Evolutionary conservation across 2,888 invertebrate genomes (phyloP), one percentile per base, ranked within the genome.

Genomic region (Hipparchia semele): DNA sequence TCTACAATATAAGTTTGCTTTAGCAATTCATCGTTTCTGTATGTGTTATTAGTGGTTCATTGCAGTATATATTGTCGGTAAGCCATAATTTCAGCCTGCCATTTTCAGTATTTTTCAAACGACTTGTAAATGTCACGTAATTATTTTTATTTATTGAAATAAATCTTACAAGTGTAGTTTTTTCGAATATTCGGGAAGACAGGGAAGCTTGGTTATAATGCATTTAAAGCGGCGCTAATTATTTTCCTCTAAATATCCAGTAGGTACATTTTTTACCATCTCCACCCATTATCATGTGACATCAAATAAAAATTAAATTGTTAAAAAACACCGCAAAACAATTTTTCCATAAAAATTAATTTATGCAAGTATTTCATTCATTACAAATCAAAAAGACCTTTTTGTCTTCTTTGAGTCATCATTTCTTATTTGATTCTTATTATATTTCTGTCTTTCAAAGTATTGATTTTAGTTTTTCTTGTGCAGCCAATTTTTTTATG

Each of bases 11-110:
- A 78, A 73, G 78, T 84, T 72, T 74, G 79, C 80, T 79, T 82
- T 75, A 73, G 53, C 76, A 71, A 68, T 79, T 84, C 77, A 77
- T 80, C 78, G 78, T 79, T 78, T 77, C 80, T 79, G 88, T 91
- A 84, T 86, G 87, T 91, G 88, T 79, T 84, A 78, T 76, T 80
- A 72, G 73, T 77, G 79, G 83, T 86, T 84, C 79, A 82, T 82
- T 81, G 80, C 76, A 67, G 72, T 76, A 74, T 80, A 79, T 78
- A 74, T 75, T 13, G 54, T 68, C 49, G 59, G 68, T 68, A 68
- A 68, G 68, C 59, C 4, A n/a, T 67, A n/a, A 23, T 68, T 68
- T 51, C 7, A 59, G 51, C 49, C 68, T 68, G 59, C 59, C 75
- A 68, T 75, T 75, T 75, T 73, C 70, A 56, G 49, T 65, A 71